phyloP scores from a whole-genome alignment of 2,888 invertebrate species.

The Cryptocephalus primarius region DNA sequence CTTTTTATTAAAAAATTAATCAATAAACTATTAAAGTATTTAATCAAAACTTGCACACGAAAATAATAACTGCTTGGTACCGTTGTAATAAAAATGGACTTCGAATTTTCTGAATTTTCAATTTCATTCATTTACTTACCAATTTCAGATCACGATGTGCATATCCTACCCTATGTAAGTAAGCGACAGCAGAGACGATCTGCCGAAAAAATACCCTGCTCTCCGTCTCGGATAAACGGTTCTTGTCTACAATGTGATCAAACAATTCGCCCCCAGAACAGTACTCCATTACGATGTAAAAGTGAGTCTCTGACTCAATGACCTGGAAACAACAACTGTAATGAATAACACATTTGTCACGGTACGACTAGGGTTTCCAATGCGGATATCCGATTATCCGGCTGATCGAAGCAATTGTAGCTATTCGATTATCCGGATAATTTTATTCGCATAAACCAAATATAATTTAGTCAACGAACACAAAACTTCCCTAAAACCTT shows the following conservation, averaged over 20 bases:
- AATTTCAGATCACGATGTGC: conserved; percentile 76
- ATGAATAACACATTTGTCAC: not conserved
- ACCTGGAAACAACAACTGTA: conserved; percentile 35
- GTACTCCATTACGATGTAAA: conserved; percentile 71
- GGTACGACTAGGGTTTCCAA: no score
- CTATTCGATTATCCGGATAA: no score
- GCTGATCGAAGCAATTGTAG: no score
- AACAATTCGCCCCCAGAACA: conserved; percentile 76
- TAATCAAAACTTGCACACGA: no score
- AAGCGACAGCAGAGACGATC: conserved; percentile 67
- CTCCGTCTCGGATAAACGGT: conserved; percentile 57
- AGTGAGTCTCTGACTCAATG: conserved; percentile 62
- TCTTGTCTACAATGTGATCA: conserved; percentile 72
- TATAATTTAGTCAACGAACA: no score
- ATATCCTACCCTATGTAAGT: conserved; percentile 62
- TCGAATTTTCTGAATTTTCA: not conserved
- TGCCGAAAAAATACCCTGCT: conserved; percentile 68
- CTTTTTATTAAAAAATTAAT: no score
- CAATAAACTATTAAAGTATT: no score
- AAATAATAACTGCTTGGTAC: no score
- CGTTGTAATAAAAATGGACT: not conserved
- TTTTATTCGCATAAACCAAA: no score
- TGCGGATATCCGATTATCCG: no score
- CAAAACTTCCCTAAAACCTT: no score
- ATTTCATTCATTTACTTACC: conserved; percentile 37